Evolutionary conservation across 2,797 vertebrate genomes (phyloP).

Genomic region (Margarornis squamiger): DNA sequence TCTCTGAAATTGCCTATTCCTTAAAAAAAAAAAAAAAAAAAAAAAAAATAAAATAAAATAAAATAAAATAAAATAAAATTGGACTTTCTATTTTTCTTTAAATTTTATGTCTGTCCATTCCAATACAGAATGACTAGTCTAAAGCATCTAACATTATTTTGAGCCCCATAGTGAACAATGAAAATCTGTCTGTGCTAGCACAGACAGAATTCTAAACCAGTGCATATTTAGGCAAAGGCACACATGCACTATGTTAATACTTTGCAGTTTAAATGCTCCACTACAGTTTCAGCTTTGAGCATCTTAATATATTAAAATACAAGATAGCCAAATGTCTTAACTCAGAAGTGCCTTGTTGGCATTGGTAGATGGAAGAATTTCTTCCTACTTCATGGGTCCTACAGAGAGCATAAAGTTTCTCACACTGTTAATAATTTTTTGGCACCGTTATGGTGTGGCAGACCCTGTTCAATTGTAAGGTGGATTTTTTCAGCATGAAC

Average conservation of each 20-base stretch:
- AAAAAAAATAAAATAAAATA: background rate
- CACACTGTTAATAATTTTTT: background rate
- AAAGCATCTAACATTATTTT: background rate
- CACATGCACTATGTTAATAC: rapidly evolving
- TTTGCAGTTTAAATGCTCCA: background rate
- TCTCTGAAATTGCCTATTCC: background rate
- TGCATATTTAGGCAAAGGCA: background rate
- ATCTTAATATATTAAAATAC: background rate
- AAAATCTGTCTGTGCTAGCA: background rate
- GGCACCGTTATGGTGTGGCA: background rate
- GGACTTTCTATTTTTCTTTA: background rate
- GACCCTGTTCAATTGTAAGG: background rate
- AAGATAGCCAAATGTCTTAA: background rate
- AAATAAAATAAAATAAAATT: too few species aligned
- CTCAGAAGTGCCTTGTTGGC: background rate
- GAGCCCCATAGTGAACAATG: background rate
- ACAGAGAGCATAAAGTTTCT: background rate
- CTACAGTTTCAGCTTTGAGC: background rate
- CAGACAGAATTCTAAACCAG: background rate
- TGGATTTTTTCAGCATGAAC: background rate
- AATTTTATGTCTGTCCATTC: background rate
- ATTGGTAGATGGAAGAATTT: background rate
- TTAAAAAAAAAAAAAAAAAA: background rate
- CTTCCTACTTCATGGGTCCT: background rate
- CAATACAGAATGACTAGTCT: background rate